phyloP scores from a whole-genome alignment of 2,113 vertebrate genomes.

The Mustela lutreola region DNA sequence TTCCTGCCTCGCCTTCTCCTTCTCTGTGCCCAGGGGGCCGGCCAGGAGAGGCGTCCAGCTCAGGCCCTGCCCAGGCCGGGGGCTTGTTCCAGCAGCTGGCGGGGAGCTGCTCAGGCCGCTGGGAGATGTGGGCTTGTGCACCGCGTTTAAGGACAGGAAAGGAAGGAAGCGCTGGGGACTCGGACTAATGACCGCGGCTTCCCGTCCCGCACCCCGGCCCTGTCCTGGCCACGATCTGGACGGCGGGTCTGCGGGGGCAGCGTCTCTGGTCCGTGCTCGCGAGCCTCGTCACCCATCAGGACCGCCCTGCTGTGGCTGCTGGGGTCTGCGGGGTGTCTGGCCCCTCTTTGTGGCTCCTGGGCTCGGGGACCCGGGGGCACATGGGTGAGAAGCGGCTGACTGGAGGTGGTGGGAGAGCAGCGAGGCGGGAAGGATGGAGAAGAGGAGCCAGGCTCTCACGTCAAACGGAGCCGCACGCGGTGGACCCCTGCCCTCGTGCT shows the following conservation, averaged over 20 bases:
- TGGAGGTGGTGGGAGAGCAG: too few species aligned
- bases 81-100: accelerated
- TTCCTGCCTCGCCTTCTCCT: neutral
- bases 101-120: accelerated
- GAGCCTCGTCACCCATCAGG: accelerated
- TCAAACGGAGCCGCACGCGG: accelerated
- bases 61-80: neutral
- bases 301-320: accelerated
- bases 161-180: accelerated
- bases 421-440: neutral
- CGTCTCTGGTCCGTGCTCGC: neutral
- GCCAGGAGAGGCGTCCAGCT: neutral
- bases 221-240: accelerated
- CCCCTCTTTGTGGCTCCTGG: neutral
- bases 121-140: accelerated
- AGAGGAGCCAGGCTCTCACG: accelerated
- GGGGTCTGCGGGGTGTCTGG: accelerated
- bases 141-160: neutral
- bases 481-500: accelerated
- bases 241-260: accelerated
- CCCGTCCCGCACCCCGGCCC: neutral
- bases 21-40: neutral
- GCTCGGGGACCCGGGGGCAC: neutral
- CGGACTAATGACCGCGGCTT: accelerated
- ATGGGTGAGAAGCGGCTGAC: neutral